Conservation (phyloP, 2,888 invertebrate genomes). For the Dermolepida albohirtum region DNA sequence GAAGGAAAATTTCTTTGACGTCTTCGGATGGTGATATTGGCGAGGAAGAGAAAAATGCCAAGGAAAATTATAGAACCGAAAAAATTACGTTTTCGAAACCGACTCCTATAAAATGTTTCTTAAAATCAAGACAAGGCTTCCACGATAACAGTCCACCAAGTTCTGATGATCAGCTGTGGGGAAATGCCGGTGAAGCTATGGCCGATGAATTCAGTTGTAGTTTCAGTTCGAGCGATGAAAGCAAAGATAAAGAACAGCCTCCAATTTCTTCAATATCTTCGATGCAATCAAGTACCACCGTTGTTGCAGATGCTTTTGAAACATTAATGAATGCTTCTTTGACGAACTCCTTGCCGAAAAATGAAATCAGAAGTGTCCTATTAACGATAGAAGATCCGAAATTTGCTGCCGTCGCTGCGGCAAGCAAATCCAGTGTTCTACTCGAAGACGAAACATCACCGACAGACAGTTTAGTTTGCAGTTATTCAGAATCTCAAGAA, state of each 20-base stretch:
- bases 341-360: constrained; percentile 50
- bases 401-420: constrained; percentile 79
- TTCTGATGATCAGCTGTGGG: constrained; percentile 70
- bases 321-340: constrained; percentile 53
- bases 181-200: constrained; percentile 75
- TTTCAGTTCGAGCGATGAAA: constrained; percentile 69
- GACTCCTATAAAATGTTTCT: constrained; percentile 55
- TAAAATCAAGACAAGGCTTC: constrained; percentile 54
- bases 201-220: constrained; percentile 71
- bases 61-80: constrained; percentile 35
- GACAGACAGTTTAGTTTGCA: constrained; percentile 81
- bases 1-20: constrained; percentile 58
- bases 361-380: constrained; percentile 66
- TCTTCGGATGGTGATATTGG: constrained; percentile 62
- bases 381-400: constrained; percentile 79
- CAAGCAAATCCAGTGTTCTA: constrained; percentile 75
- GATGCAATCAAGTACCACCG: constrained; percentile 17
- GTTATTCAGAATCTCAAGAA: constrained; percentile 73
- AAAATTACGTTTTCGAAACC: constrained; percentile 33
- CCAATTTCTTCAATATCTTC: neutral
- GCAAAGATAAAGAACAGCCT: constrained; percentile 57
- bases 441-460: constrained; percentile 88
- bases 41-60: constrained; percentile 67
- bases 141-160: constrained; percentile 64
- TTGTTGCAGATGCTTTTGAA: constrained; percentile 51